Evolutionary conservation across 2,113 vertebrate genomes (phyloP), one percentile per base, ranked within the genome.

Genomic region (Gymnarchus niloticus): DNA sequence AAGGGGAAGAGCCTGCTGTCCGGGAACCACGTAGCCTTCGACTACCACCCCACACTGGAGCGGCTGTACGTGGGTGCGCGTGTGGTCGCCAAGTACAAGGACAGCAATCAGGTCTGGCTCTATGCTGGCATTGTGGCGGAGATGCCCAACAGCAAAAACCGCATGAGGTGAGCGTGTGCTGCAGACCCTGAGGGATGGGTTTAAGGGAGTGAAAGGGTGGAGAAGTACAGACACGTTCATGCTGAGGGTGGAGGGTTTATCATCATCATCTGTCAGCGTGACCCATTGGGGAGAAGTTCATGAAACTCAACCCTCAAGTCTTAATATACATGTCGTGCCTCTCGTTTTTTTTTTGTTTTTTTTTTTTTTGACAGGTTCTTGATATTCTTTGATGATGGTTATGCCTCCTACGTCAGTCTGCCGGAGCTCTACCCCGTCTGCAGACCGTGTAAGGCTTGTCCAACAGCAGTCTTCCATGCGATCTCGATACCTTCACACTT

Each of bases 1-100:
- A 99, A 99, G 92, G 98, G 97, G 0, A 99, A 99, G 93, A 99
- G 98, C 88, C 93, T 99, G 86, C 95, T 99, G 6, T 99, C 98
- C 0, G 98, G 98, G 44, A 99, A 98, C 89, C 98, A 99, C 59
- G 96, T 99, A 25, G 98, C 98, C 0, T 99, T 99, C 0, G 97
- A 99, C 86, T 96, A 96, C 49, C 97, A 99, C 92, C 98, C 96
- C 0, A 92, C 90, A 0, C 91, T 96, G 0, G 98, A 99, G 89
- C 94, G 94, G 33, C 91, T 98, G 61, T 96, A 94, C 6, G 98
- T 99, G 0, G 98, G 98, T 1, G 97, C 97, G 85, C 95, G 98
- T 6, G 98, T 99, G 0, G 98, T 99, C 9, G 98, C 97, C 41
- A 98, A 96, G 84, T 99, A 99, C 94, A 99, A 99, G 90, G 98